Base-by-base conservation (phyloP, 2,797 vertebrate species). In the Lacerta agilis region DNA sequence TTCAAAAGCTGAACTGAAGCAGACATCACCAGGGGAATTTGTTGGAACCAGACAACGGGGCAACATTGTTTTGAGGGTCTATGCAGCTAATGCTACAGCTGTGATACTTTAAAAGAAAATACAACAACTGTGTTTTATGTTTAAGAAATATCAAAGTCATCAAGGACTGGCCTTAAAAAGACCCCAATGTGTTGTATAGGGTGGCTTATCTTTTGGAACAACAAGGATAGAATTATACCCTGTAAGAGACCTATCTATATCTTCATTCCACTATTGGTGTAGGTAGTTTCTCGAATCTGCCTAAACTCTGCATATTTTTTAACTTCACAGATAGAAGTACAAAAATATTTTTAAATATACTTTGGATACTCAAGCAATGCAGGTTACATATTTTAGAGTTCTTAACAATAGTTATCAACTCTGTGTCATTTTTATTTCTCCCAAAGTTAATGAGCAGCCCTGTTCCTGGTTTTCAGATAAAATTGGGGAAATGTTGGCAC, bases 391-490 rank as follows among this genome's bases (percentile, higher is more conserved):
- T 3, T 25, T 36, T 10, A 15, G 7, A 4, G 29, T 64, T 58
- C 15, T 33, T 81, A 7, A 73, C 9, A 36, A 8, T 86, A 2
- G 36, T 86, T 43, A 27, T 87, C 27, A 55, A 73, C 38, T 81
- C 10, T 61, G 36, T 69, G 43, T 25, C 43, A 36, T 66, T 38
- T 20, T 64, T 75, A 76, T 67, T 33, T 15, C 18, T 20, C 33
- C n/a, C 36, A 2, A 67, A 87, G 72, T 66, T 87, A 77, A 33
- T 73, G 8, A 69, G 89, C 55, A 36, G 25, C 4, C 90, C 88
- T 87, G 38, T 83, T 80, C 86, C 20, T 91, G 23, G 13, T 13
- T 25, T 83, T 86, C 0, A 1, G 86, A 86, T 91, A 36, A 71
- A 87, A 67, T 83, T 20, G 41, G 17, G 75, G 78, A 84, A 80